These are phyloP conservation scores for Hiodon alosoides DNA, from an alignment of 2,113 vertebrate genomes.

Conservation along the genomic window DNA sequence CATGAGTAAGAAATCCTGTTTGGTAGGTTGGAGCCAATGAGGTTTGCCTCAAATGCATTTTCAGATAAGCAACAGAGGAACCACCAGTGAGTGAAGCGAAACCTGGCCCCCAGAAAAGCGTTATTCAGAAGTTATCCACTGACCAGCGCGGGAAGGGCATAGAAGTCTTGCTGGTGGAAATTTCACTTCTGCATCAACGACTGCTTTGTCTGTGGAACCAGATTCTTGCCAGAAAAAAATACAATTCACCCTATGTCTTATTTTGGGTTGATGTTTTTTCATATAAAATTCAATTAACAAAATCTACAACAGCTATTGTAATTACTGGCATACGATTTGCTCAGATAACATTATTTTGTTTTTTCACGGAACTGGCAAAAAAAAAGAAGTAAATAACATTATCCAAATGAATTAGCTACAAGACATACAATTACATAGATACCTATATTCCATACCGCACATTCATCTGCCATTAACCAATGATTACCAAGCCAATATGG, in stretches of 20 bases:
- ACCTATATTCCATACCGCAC: constrained; percentile 89
- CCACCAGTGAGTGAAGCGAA: too few species aligned
- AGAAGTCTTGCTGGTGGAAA: constrained; percentile 12
- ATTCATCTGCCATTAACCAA: constrained; percentile 89
- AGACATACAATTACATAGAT: constrained; percentile 93
- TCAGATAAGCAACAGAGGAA: too few species aligned
- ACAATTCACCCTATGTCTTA: constrained; percentile 39
- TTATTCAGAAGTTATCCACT: not conserved
- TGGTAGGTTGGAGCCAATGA: too few species aligned
- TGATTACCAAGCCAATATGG: constrained; percentile 80
- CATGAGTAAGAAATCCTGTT: too few species aligned
- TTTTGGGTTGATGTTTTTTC: constrained; percentile 25
- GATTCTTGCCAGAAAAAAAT: constrained; percentile 30
- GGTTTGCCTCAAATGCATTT: too few species aligned
- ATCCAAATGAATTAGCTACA: constrained; percentile 84
- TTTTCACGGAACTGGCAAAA: constrained; percentile 69
- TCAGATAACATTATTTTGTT: constrained; percentile 60
- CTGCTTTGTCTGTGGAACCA: constrained; percentile 37
- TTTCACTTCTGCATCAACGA: constrained; percentile 18
- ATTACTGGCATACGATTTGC: constrained; percentile 57
- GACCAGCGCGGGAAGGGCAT: not conserved
- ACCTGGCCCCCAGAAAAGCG: too few species aligned
- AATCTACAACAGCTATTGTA: constrained; percentile 26
- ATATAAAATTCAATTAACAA: constrained; percentile 42
- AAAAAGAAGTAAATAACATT: constrained; percentile 80